These are phyloP conservation scores for Stenopsyche tienmushanensis DNA, from an alignment of 1,140 invertebrate species.

Conservation along the genomic window DNA sequence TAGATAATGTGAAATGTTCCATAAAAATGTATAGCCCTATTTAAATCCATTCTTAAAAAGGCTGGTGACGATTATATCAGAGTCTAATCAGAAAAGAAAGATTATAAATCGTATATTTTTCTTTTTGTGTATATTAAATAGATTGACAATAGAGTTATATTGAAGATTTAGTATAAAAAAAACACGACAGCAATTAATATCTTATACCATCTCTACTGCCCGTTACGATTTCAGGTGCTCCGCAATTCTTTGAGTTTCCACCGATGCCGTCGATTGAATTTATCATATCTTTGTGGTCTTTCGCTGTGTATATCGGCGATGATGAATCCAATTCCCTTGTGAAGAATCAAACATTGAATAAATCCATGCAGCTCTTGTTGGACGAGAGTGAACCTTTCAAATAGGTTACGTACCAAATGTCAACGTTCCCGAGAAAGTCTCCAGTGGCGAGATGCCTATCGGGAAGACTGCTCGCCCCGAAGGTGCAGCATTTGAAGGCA, in stretches of 20 bases:
- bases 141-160: neutral
- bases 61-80: too few species aligned
- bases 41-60: too few species aligned
- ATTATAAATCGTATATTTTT: too few species aligned
- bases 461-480: slow-evolving; percentile 80
- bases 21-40: too few species aligned
- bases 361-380: too few species aligned
- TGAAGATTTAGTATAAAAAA: neutral
- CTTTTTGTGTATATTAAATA: too few species aligned
- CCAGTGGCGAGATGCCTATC: slow-evolving; percentile 85
- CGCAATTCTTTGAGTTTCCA: slow-evolving; percentile 79
- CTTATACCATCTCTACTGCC: slow-evolving; percentile 84
- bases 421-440: slow-evolving; percentile 84
- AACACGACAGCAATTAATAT: slow-evolving; percentile 5
- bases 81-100: too few species aligned
- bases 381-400: too few species aligned
- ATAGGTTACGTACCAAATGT: slow-evolving; percentile 75
- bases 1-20: too few species aligned
- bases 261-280: slow-evolving; percentile 92
- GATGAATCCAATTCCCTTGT: slow-evolving; percentile 79
- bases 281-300: slow-evolving; percentile 86
- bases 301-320: slow-evolving; percentile 73
- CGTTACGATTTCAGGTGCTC: slow-evolving; percentile 92
- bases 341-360: neutral
- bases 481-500: slow-evolving; percentile 91